Evolutionary conservation across 2,797 vertebrate species (phyloP), one percentile per base, ranked within the genome.

Genomic region (Taeniopygia guttata): DNA sequence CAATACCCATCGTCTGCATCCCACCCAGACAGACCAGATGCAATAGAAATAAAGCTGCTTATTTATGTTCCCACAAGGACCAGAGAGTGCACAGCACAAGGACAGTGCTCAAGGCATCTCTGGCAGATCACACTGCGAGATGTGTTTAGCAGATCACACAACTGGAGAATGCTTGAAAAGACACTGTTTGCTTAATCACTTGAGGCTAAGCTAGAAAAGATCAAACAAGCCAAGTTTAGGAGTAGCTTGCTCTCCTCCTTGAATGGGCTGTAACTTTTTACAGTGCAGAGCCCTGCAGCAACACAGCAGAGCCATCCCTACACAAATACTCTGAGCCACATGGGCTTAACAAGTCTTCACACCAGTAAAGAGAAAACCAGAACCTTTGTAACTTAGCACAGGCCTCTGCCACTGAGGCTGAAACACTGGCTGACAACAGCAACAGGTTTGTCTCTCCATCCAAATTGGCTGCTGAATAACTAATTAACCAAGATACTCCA

Each of bases 361-460:
- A 87, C 25, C 68, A 86, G 69, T 45, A 73, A 95, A 89, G 91
- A 93, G 76, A 91, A 95, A 96, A 90, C 12, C 91, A 94, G 90
- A 89, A 72, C 66, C 32, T 91, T 73, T 73, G 67, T 46, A 79
- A 17, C 40, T 77, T 32, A 42, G 38, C 78, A 64, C 29, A 72
- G 43, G 30, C 51, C 52, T 58, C 18, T n/a, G 14, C 25, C 63
- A 27, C 0, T 20, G 51, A 48, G 77, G 34, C 40, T 86, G 32
- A 92, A 62, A 19, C 54, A 38, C 55, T 17, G 45, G 62, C 82
- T 52, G 36, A 75, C 59, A 81, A 48, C 32, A 85, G 87, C 55
- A 64, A 43, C 17, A 32, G 40, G 36, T 62, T 82, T 74, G n/a
- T 36, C 17, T 38, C 66, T 32, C 32, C 19, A 1, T n/a, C 43